A percentile compares a stretch with the other conserved stretches of the same genome.
phyloP scores from a whole-genome alignment of 1,140 invertebrate genomes.

The Lucilia cuprina region DNA sequence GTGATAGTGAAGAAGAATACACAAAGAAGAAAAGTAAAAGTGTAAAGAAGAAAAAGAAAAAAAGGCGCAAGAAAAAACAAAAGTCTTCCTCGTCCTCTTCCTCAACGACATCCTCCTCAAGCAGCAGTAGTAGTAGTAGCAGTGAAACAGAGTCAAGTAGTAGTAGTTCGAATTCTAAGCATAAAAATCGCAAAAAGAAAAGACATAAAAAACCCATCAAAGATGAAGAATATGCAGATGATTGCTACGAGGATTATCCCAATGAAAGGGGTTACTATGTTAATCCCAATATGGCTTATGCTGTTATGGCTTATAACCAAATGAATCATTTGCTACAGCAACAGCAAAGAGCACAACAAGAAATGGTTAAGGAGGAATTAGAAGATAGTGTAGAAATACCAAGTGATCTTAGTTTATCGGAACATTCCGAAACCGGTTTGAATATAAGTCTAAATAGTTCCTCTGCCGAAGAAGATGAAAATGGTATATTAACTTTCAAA shows the following conservation, averaged over 20 bases:
- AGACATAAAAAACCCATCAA: not conserved
- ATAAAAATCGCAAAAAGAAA: conserved; percentile 38
- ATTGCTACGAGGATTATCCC: not conserved
- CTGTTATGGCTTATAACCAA: conserved; percentile 48
- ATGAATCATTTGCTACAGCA: conserved; percentile 3
- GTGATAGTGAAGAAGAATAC: not conserved
- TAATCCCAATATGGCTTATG: conserved; percentile 46
- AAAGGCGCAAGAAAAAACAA: not conserved
- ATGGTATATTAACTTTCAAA: conserved; percentile 26
- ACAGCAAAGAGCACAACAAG: not conserved
- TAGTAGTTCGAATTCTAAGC: conserved; percentile 30
- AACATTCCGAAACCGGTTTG: not conserved
- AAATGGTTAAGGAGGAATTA: not conserved
- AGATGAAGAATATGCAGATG: not conserved
- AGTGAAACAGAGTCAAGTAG: conserved; percentile 31
- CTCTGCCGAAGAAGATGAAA: conserved; percentile 30
- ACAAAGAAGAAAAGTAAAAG: not conserved
- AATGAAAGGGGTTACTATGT: conserved; percentile 25
- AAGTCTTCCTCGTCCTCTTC: not conserved
- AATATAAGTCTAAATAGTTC: not conserved
- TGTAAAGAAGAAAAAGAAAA: conserved; percentile 18
- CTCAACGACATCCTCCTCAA: not conserved
- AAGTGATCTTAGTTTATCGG: conserved; percentile 15
- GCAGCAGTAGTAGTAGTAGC: conserved; percentile 28
- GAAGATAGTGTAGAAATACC: conserved; percentile 16